Percentiles rank a stretch among this genome's conserved stretches.
Conservation (phyloP, 2,113 vertebrate species). For the Ammodytes dubius region DNA sequence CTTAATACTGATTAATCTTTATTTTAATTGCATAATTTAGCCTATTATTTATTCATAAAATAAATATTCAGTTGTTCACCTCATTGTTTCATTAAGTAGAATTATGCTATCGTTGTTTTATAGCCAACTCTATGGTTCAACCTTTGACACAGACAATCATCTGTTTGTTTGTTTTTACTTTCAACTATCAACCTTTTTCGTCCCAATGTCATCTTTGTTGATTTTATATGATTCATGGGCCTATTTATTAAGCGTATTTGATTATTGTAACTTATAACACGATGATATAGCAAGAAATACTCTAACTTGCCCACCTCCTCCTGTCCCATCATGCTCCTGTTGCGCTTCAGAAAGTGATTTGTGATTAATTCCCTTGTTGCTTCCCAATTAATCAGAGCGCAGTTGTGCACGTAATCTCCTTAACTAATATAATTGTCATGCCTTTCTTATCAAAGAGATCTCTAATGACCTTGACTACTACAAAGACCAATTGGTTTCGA, state of each 20-base stretch:
- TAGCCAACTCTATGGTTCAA: background rate
- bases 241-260: background rate
- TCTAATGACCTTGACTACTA: constrained; percentile 63
- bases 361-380: constrained; percentile 67
- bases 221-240: background rate
- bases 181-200: too few relatives aligned
- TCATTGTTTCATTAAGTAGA: background rate
- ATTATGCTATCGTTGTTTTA: background rate
- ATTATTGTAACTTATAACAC: too few relatives aligned
- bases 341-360: background rate
- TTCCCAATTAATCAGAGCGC: constrained; percentile 79
- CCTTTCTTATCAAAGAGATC: constrained; percentile 67
- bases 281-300: background rate
- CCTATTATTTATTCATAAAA: too few relatives aligned
- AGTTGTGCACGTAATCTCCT: constrained; percentile 73
- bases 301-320: background rate
- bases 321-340: background rate
- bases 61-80: too few relatives aligned
- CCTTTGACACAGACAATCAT: background rate
- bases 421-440: constrained; percentile 72
- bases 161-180: too few relatives aligned
- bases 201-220: background rate
- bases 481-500: constrained; percentile 81
- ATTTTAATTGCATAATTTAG: background rate
- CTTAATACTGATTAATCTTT: background rate